Percentiles rank a stretch among this genome's conserved stretches.
Evolutionary conservation across 2,888 invertebrate genomes (phyloP).

Genomic region (Dinocampus coccinellae): DNA sequence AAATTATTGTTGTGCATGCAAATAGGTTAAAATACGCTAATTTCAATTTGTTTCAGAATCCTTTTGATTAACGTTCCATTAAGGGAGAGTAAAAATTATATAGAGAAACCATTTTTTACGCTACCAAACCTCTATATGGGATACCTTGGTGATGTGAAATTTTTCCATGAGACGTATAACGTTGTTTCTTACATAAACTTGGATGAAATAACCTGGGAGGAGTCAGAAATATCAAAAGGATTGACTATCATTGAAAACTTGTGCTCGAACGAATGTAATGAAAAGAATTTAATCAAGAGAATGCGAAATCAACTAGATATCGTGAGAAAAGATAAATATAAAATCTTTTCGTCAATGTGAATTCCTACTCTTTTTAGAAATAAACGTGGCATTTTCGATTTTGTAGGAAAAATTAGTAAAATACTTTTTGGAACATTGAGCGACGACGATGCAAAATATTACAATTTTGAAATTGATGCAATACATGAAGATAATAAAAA

Average conservation of each 20-base stretch:
- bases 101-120: not conserved
- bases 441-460: not conserved
- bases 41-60: conserved; percentile 30
- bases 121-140: conserved; percentile 14
- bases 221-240: conserved; percentile 1
- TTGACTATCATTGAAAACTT: not conserved
- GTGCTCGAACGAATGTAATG: conserved; percentile 3
- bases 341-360: not conserved
- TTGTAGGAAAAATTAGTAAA: conserved; percentile 25
- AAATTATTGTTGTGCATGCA: conserved; percentile 22
- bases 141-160: not conserved
- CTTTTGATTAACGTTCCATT: not conserved
- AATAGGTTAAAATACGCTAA: conserved; percentile 34
- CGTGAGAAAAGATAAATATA: not conserved
- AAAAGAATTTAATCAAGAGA: not conserved
- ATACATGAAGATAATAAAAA: conserved; percentile 21
- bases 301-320: not conserved
- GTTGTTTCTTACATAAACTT: conserved; percentile 19
- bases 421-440: conserved; percentile 21
- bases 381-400: conserved; percentile 19
- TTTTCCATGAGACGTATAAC: conserved; percentile 19
- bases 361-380: not conserved
- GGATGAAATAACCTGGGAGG: conserved; percentile 12
- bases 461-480: not conserved
- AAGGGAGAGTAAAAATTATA: not conserved